Percentiles rank a stretch among this genome's conserved stretches.
Evolutionary conservation across 2,113 vertebrate species (phyloP).

Genomic region (Pithys albifrons): DNA sequence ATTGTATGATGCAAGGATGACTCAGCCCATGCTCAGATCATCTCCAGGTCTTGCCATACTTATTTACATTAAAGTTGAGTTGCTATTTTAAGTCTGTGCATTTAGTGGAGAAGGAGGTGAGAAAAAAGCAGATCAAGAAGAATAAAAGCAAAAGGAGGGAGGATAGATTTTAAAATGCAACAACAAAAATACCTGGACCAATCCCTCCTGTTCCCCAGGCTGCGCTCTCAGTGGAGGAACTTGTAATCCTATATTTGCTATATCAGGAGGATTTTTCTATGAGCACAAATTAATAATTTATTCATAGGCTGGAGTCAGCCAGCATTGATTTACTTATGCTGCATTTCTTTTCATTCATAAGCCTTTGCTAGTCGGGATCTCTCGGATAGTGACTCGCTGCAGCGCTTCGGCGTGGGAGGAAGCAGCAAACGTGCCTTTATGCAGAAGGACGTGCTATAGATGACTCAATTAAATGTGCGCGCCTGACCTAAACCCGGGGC

Average conservation of each 20-base stretch:
- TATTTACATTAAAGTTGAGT: conserved; percentile 64
- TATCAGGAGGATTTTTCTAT: conserved; percentile 41
- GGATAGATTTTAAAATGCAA: not conserved
- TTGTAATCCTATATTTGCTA: conserved; percentile 21
- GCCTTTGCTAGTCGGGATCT: not conserved
- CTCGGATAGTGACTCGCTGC: conserved; percentile 12
- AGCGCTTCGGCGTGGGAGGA: conserved; percentile 8
- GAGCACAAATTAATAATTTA: conserved; percentile 67
- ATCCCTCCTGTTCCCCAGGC: not conserved
- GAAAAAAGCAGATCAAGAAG: not conserved
- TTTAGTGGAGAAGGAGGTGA: not conserved
- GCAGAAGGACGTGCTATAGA: not conserved
- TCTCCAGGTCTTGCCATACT: not conserved
- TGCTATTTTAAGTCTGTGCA: conserved; percentile 10
- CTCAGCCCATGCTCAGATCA: conserved; percentile 70
- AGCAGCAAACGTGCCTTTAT: not conserved
- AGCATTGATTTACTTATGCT: conserved; percentile 62
- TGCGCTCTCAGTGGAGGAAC: conserved; percentile 8
- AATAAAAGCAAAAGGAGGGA: not conserved
- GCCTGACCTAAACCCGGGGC: not conserved
- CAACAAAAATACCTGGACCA: conserved; percentile 34
- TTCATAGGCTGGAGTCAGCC: conserved; percentile 44
- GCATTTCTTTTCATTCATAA: conserved; percentile 59
- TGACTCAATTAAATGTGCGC: not conserved
- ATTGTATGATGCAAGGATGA: conserved; percentile 63